Evolutionary conservation across 1,140 invertebrate species (phyloP).

Genomic region (Battus philenor): DNA sequence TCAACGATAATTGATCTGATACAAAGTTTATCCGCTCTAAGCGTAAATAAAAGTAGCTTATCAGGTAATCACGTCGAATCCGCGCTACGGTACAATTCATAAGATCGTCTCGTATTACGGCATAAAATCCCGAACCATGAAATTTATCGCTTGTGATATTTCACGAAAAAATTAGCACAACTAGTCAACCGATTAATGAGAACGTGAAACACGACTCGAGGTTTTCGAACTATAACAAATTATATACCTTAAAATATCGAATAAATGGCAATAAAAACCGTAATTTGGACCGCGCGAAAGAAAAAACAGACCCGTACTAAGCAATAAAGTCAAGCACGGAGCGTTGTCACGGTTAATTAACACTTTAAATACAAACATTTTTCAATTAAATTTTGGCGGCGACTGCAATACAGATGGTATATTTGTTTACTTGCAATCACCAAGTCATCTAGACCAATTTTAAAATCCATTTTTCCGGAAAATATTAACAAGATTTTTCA

Average conservation of each 20-base stretch:
- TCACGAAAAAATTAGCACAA: conserved; percentile 66
- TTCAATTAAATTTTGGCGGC: conserved; percentile 63
- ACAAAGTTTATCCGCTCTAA: conserved; percentile 14
- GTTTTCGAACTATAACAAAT: conserved; percentile 54
- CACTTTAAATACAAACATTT: conserved; percentile 61
- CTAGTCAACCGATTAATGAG: conserved; percentile 67
- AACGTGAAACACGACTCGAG: conserved; percentile 59
- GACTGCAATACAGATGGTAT: conserved; percentile 31
- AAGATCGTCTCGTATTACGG: conserved; percentile 41
- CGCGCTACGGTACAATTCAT: conserved; percentile 24
- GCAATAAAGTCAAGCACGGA: conserved; percentile 52
- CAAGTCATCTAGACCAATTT: too few species aligned
- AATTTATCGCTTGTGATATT: conserved; percentile 52
- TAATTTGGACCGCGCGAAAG: conserved; percentile 50
- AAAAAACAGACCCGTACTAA: conserved; percentile 50
- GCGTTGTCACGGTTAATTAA: conserved; percentile 60
- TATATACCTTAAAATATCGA: conserved; percentile 58
- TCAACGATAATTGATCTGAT: conserved; percentile 12
- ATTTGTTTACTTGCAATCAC: too few species aligned
- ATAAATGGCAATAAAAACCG: conserved; percentile 52
- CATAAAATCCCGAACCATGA: conserved; percentile 54
- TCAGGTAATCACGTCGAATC: conserved; percentile 8
- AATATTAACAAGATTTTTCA: too few species aligned
- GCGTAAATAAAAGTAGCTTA: conserved; percentile 9
- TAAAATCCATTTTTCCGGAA: too few species aligned